These are phyloP conservation scores for Triops longicaudatus DNA, from an alignment of 1,140 invertebrate species.

Conservation along the genomic window DNA sequence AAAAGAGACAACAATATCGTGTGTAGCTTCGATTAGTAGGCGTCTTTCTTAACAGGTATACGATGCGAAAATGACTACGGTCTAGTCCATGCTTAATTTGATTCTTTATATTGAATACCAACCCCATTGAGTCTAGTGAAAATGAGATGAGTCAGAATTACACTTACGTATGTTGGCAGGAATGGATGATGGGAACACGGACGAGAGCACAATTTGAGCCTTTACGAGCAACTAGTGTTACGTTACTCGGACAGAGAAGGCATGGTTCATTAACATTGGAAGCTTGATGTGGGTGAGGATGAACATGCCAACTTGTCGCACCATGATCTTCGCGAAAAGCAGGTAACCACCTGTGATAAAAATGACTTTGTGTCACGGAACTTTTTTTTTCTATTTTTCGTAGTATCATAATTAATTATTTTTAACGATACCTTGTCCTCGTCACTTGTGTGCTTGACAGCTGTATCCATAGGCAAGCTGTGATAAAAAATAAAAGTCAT, in stretches of 20 bases:
- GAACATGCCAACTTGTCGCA: background rate
- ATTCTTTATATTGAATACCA: background rate
- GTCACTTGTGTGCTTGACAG: background rate
- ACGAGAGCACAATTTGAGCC: slow-evolving; percentile 1
- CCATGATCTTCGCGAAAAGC: background rate
- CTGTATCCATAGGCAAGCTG: background rate
- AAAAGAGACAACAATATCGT: too few species aligned
- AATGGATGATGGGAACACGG: background rate
- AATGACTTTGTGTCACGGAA: too few species aligned
- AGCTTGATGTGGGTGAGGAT: background rate
- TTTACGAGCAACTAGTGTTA: background rate
- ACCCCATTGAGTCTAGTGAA: background rate
- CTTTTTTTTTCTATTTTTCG: too few species aligned
- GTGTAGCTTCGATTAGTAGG: too few species aligned
- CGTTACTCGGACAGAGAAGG: background rate
- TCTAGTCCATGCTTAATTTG: background rate
- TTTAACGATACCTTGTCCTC: background rate
- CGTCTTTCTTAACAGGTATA: too few species aligned
- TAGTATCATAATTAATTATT: too few species aligned
- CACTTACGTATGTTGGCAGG: background rate
- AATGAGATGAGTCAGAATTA: background rate
- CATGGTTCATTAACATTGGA: background rate
- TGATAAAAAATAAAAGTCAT: background rate
- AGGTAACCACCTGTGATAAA: background rate
- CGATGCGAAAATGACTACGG: background rate